Base-by-base conservation (phyloP, 2,888 invertebrate genomes). In the Nomada fabriciana region DNA sequence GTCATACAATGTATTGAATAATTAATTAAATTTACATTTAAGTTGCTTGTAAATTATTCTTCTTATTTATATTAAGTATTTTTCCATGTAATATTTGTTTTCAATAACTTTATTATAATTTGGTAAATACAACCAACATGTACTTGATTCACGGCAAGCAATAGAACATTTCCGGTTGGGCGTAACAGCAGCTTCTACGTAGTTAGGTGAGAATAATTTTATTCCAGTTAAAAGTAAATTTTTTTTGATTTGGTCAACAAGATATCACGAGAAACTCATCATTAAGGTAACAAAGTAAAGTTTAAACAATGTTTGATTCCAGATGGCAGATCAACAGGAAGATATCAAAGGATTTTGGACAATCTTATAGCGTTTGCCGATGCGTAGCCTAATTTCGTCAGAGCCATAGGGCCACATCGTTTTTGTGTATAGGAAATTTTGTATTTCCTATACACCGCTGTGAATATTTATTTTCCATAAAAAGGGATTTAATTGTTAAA, bases 391-490 rank as follows among this genome's bases (percentile, higher is more conserved):
- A 75, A 84, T 73, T 55, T 68, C 69, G 47, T 69, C 84, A 74
- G 81, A 76, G 18, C 36, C 78, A n/a, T 83, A 87, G 83, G 78
- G 65, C 72, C 75, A 80, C 88, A 55, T 80, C 82, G 69, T 78
- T 77, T 20, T 85, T 78, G 85, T 85, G 88, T 87, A 89, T 88
- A 90, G 81, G 88, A 90, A 88, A 89, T 89, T 64, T 72, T 75
- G 68, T 73, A 87, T 91, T 90, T 88, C 88, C 90, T 89, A 89
- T 91, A 84, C 90, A 88, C 83, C 80, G 78, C 86, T 91, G 90
- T 90, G 92, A 91, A 90, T 76, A 89, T 92, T 90, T 89, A 88
- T 91, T 91, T 89, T 86, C 89, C 91, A 88, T 91, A 90, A 89
- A 89, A 90, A 88, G 92, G 36, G 90, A 91, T 89, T 89, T 90